phyloP scores from a whole-genome alignment of 2,888 invertebrate species.

The Lottia scabra region DNA sequence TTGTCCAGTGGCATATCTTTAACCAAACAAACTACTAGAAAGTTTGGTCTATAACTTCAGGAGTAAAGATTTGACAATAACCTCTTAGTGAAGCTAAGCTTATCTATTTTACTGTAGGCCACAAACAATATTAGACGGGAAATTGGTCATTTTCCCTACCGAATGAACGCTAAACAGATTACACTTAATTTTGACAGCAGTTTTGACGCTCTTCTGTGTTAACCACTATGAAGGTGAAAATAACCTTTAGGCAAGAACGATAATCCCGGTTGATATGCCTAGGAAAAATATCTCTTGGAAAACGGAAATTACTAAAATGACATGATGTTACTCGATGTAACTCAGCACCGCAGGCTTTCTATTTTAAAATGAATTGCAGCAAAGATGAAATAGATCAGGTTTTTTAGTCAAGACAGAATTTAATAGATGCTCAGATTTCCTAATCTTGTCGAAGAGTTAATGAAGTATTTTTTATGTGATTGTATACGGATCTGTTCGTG shows the following conservation, averaged over 20 bases:
- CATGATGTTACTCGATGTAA: neutral
- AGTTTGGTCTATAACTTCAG: neutral
- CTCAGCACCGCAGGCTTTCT: too few species aligned
- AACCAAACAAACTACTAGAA: neutral
- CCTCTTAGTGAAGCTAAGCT: conserved; percentile 7
- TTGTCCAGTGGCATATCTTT: neutral
- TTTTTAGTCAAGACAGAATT: neutral
- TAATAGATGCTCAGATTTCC: neutral
- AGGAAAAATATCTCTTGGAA: neutral
- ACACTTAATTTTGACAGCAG: conserved; percentile 21
- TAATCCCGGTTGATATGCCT: neutral
- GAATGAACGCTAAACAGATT: conserved; percentile 33
- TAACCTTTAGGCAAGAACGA: conserved; percentile 3
- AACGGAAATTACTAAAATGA: conserved; percentile 5
- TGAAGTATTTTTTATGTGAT: neutral
- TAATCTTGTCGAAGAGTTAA: neutral
- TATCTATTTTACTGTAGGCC: conserved; percentile 26
- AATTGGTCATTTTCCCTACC: conserved; percentile 33
- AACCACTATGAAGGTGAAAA: neutral
- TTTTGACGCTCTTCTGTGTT: neutral
- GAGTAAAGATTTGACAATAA: too few species aligned
- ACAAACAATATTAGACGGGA: conserved; percentile 22
- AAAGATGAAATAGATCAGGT: neutral
- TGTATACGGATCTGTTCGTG: neutral
- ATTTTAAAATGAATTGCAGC: neutral